Percentiles rank a stretch among this genome's conserved stretches.
Conservation (phyloP, 2,888 invertebrate genomes). For the Trachelus stipa region DNA sequence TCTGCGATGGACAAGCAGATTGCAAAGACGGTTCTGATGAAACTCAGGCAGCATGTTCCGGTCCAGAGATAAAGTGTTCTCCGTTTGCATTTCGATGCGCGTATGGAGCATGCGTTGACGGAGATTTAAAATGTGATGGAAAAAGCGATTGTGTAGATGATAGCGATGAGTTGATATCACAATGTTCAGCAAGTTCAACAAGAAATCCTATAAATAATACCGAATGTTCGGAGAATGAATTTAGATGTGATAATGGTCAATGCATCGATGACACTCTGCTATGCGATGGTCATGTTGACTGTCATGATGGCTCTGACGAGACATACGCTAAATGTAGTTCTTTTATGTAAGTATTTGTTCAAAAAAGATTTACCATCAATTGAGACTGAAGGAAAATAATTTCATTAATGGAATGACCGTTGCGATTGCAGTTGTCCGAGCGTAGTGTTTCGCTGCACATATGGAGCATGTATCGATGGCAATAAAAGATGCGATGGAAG, state of each 20-base stretch:
- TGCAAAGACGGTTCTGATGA: conserved; percentile 68
- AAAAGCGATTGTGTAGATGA: conserved; percentile 67
- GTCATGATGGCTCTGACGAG: conserved; percentile 57
- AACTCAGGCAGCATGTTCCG: conserved; percentile 49
- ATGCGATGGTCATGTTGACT: conserved; percentile 58
- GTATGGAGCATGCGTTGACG: conserved; percentile 74
- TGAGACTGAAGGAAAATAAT: neutral
- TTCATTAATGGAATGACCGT: neutral
- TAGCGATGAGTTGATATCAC: conserved; percentile 66
- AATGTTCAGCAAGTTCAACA: conserved; percentile 34
- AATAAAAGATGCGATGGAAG: conserved; percentile 57
- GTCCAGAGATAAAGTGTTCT: conserved; percentile 66
- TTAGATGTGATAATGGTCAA: conserved; percentile 49
- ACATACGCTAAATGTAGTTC: conserved; percentile 42
- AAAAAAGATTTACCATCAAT: neutral
- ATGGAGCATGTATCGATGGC: conserved; percentile 64
- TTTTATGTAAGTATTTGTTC: conserved; percentile 41
- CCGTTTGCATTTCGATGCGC: conserved; percentile 71
- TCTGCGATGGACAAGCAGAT: conserved; percentile 67
- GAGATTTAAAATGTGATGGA: conserved; percentile 70
- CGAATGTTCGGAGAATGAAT: conserved; percentile 38
- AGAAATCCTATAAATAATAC: conserved; percentile 16
- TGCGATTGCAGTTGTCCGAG: conserved; percentile 51
- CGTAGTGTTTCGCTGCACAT: conserved; percentile 59
- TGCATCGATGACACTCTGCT: conserved; percentile 42